These are phyloP conservation scores for Clarias pachynema DNA, from an alignment of 2,797 vertebrate genomes.

Conservation along the genomic window DNA sequence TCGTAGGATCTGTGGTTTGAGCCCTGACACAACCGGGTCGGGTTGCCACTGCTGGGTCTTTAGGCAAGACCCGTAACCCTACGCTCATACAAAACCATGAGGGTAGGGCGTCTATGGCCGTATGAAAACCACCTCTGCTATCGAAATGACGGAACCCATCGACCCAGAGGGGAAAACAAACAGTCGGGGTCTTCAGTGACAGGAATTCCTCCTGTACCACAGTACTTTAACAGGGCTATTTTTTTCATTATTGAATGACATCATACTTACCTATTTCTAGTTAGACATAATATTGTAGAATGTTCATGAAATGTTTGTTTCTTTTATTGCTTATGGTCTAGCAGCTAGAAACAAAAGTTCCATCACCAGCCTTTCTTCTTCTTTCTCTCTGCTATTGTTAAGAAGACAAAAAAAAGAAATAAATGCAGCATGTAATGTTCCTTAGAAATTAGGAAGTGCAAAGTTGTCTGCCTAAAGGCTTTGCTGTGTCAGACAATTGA, in stretches of 20 bases:
- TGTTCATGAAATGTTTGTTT: background rate
- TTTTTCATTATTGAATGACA: background rate
- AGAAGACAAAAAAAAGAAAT: background rate
- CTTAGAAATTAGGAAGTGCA: background rate
- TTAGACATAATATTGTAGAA: background rate
- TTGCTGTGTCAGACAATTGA: background rate
- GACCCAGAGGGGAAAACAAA: too few relatives aligned
- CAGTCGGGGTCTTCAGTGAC: too few relatives aligned
- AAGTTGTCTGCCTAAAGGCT: background rate
- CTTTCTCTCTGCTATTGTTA: background rate
- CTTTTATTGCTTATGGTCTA: background rate
- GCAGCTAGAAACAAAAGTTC: background rate
- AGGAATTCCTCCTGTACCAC: background rate
- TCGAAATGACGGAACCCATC: too few relatives aligned
- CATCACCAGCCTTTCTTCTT: background rate
- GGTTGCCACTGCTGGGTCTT: too few relatives aligned
- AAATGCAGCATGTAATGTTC: background rate
- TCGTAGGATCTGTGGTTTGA: too few relatives aligned
- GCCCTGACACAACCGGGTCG: too few relatives aligned
- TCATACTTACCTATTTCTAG: background rate
- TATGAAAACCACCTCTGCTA: too few relatives aligned
- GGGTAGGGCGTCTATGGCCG: too few relatives aligned
- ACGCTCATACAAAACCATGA: too few relatives aligned
- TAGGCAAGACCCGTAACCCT: too few relatives aligned
- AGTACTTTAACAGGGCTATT: background rate